Conservation (phyloP, 1,140 invertebrate species). For the Drosophila tropicalis region DNA sequence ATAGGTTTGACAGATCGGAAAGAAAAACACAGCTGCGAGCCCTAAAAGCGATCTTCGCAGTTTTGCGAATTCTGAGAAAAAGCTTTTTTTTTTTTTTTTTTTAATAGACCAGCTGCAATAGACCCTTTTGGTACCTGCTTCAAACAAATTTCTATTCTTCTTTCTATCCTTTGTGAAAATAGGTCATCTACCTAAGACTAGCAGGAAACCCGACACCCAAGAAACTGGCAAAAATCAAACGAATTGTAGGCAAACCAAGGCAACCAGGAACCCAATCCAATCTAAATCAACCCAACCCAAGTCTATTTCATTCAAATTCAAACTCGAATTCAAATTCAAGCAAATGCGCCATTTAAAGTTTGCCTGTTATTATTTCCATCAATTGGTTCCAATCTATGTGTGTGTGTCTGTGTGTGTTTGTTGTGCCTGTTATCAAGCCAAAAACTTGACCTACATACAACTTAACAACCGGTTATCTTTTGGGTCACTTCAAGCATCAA, state of each 20-base stretch:
- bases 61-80: slow-evolving; percentile 1
- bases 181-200: slow-evolving; percentile 35
- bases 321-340: slow-evolving; percentile 28
- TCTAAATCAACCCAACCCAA: slow-evolving; percentile 15
- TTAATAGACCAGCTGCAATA: slow-evolving; percentile 24
- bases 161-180: slow-evolving; percentile 17
- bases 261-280: slow-evolving; percentile 17
- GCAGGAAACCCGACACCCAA: background rate
- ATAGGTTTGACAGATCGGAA: background rate
- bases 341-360: slow-evolving; percentile 65
- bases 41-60: background rate
- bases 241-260: background rate
- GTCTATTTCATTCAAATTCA: slow-evolving; percentile 25
- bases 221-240: background rate
- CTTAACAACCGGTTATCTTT: slow-evolving; percentile 63
- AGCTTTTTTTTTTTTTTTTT: background rate
- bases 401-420: slow-evolving; percentile 4
- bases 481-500: background rate
- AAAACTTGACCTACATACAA: slow-evolving; percentile 74
- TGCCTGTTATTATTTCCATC: slow-evolving; percentile 36
- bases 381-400: slow-evolving; percentile 27
- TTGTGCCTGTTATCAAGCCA: slow-evolving; percentile 57
- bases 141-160: slow-evolving; percentile 19
- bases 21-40: background rate
- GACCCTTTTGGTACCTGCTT: slow-evolving; percentile 45